Conservation (phyloP, 2,113 vertebrate species). For the Brachypodius melanocephalos region DNA sequence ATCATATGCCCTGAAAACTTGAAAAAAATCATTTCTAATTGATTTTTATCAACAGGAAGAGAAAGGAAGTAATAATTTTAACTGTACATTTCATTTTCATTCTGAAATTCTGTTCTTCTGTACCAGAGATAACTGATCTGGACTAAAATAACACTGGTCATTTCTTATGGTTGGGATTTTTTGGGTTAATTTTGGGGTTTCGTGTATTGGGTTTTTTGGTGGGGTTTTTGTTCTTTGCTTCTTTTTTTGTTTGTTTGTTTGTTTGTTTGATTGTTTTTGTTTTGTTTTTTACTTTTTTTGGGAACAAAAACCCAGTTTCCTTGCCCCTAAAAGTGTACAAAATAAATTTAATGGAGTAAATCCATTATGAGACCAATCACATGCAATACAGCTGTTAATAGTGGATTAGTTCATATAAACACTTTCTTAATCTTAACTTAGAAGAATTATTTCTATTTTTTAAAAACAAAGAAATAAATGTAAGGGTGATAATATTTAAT, state of each 20-base stretch:
- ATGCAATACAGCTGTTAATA: background rate
- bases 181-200: background rate
- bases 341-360: background rate
- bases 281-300: too few species aligned
- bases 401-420: background rate
- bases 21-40: background rate
- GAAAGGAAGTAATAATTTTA: background rate
- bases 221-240: background rate
- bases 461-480: background rate
- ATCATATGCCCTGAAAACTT: background rate
- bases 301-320: background rate
- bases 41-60: constrained; percentile 4
- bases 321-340: background rate
- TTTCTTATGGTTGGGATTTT: background rate
- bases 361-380: background rate
- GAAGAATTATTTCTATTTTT: background rate
- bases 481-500: background rate
- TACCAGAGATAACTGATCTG: background rate
- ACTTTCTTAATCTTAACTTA: background rate
- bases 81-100: background rate
- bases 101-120: background rate
- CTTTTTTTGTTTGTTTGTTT: background rate
- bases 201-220: background rate
- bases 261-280: too few species aligned
- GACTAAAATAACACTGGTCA: background rate